Evolutionary conservation across 2,888 invertebrate species (phyloP), one percentile per base, ranked within the genome.

Genomic region (Lamproptera curius): DNA sequence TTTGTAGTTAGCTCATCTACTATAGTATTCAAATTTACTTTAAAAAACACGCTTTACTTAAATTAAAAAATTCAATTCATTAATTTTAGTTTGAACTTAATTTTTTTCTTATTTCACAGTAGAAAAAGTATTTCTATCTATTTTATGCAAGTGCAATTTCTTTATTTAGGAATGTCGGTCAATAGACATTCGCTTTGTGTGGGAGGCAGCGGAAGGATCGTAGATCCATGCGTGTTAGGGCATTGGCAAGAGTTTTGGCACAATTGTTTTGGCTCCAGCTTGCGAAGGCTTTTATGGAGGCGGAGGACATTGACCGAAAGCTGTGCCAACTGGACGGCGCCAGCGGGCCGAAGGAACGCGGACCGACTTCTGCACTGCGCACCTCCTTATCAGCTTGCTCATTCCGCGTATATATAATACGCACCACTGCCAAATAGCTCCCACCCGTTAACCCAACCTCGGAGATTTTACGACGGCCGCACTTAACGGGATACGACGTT

Each of bases 241-340:
- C 67, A 65, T 72, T 79, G 75, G 77, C 78, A 81, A 78, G 84
- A 78, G 79, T 77, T 83, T 85, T 77, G 80, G 77, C 70, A 72
- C 81, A 87, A 87, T 86, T 85, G 85, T 84, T 85, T 86, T 86
- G 87, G 87, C 70, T 67, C 66, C 58, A 61, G 65, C 57, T 65
- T 74, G 70, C 65, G 67, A 68, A 84, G 84, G 83, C 83, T 82
- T 84, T 86, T 84, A 84, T 84, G 70, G 74, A 69, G 68, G 61
- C 66, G 57, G 70, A 70, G 85, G 73, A 85, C 83, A 74, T 74
- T 86, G 86, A 86, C 85, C 85, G 85, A 78, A 70, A 61, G 67
- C 68, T 60, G 63, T 86, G 87, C 87, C 87, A 87, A 86, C 76
- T 76, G 65, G 70, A 75, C 75, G 87, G 86, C 87, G 87, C 87